Evolutionary conservation across 2,888 invertebrate genomes (phyloP), one percentile per base, ranked within the genome.

Genomic region (Catotricha subobsoleta): DNA sequence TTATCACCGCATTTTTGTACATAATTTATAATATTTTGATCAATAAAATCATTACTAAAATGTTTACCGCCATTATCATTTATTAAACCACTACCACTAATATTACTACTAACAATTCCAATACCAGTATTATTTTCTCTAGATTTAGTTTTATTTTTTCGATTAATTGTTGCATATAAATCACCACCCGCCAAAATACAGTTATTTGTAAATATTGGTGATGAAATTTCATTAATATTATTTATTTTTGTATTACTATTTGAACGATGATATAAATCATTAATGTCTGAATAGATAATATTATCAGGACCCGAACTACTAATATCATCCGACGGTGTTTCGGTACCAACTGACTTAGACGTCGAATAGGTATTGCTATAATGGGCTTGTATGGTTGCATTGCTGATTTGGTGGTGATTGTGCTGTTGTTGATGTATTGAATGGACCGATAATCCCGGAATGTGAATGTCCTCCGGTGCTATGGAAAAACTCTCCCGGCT

Each of bases 341-440:
- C 60, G 6, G 38, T 53, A 56, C 56, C 48, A 54, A 59, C 56
- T 51, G 59, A 58, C 49, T 63, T 63, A 63, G 62, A 63, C 63
- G 62, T 63, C 63, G 58, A 63, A 54, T 52, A 62, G 52, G 60
- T 60, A 63, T 56, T 63, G 63, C 61, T 63, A 63, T 63, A 63
- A 63, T 57, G 62, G 56, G 54, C 57, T 59, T 57, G 62, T 49
- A 54, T 59, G 60, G 8, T 9, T 15, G 50, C 47, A 47, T 10
- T 30, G 30, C 12, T 43, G 46, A 35, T 40, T 23, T 58, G 55
- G 54, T 53, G 54, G 60, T 47, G 56, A 57, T 55, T 54, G 61
- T 52, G 54, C 41, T 56, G 36, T 23, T 57, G 54, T 54, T 53
- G 55, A 60, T 47, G 56, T 58, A 55, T 53, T 60, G 52, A 53